Evolutionary conservation across 2,113 vertebrate genomes (phyloP).

Genomic region (Tachysurus fulvidraco): DNA sequence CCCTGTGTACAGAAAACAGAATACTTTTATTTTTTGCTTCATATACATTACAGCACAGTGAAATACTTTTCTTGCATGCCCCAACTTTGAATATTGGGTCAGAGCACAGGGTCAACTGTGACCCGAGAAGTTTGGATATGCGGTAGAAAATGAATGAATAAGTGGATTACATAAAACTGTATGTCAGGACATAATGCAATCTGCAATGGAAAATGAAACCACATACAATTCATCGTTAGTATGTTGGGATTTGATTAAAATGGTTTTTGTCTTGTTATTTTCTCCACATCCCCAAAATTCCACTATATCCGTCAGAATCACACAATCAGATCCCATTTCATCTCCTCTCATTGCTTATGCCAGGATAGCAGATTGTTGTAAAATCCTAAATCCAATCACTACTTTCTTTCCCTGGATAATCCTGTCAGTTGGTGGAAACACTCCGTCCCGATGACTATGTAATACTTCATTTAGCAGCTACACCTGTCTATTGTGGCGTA

Average conservation of each 20-base stretch:
- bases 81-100: too few species aligned
- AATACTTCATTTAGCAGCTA: slow-evolving; percentile 47
- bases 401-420: slow-evolving; percentile 43
- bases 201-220: neutral
- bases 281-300: slow-evolving; percentile 8
- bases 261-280: slow-evolving; percentile 14
- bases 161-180: neutral
- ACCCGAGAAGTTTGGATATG: too few species aligned
- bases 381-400: slow-evolving; percentile 26
- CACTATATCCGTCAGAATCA: slow-evolving; percentile 25
- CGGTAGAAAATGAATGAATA: too few species aligned
- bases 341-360: slow-evolving; percentile 28
- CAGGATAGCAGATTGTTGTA: slow-evolving; percentile 27
- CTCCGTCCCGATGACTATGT: slow-evolving; percentile 16
- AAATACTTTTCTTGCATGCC: too few species aligned
- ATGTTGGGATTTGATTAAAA: too few species aligned
- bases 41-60: too few species aligned
- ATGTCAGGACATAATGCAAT: neutral
- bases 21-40: too few species aligned
- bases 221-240: neutral
- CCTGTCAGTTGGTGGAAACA: slow-evolving; percentile 46
- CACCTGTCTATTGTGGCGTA: slow-evolving; percentile 49
- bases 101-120: too few species aligned
- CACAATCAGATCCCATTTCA: slow-evolving; percentile 41
- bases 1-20: too few species aligned